phyloP scores from a whole-genome alignment of 2,113 vertebrate genomes.

The Riparia riparia region DNA sequence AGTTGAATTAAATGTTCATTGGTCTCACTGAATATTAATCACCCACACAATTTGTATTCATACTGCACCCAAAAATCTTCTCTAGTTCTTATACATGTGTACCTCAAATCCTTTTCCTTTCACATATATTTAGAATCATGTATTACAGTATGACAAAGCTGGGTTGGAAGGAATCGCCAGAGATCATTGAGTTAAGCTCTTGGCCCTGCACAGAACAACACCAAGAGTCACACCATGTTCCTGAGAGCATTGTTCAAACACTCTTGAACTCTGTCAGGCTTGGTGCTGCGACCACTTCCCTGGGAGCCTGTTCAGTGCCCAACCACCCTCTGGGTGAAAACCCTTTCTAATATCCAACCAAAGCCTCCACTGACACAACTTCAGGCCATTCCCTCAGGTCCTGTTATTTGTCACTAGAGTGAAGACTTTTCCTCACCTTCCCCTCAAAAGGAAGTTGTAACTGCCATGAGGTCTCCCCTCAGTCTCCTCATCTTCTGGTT shows the following conservation, averaged over 20 bases:
- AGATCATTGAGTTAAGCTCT: accelerated
- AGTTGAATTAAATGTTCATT: constrained; percentile 19
- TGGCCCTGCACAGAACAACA: background rate
- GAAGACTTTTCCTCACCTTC: background rate
- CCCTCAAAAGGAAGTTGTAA: background rate
- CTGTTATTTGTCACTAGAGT: no score
- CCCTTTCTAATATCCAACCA: background rate
- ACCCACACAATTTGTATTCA: background rate
- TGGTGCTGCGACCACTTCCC: background rate
- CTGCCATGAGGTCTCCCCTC: background rate
- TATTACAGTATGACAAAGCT: background rate
- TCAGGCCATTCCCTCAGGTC: background rate
- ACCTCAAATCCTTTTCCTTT: background rate
- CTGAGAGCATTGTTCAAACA: background rate
- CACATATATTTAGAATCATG: background rate
- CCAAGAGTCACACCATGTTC: background rate
- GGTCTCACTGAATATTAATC: constrained; percentile 1
- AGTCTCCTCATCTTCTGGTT: background rate
- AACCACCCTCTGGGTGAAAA: accelerated
- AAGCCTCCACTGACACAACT: background rate
- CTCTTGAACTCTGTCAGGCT: background rate
- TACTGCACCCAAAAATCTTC: background rate
- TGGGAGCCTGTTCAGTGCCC: background rate
- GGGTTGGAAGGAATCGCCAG: background rate
- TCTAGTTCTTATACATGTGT: background rate